phyloP scores from a whole-genome alignment of 2,113 vertebrate genomes.

The Scartelaos histophorus region DNA sequence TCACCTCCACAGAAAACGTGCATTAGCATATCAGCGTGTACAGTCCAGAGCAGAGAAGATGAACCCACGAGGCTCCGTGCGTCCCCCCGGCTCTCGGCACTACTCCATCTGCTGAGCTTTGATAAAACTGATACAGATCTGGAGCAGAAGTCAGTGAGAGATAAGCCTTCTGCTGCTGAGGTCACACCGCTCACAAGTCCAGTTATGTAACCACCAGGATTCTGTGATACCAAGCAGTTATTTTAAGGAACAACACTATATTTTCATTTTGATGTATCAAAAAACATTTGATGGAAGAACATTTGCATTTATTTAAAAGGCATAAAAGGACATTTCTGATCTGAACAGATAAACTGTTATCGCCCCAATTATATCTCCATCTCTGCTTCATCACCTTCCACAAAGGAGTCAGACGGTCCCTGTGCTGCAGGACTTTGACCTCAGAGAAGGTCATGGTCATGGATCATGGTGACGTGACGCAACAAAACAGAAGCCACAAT shows the following conservation, averaged over 20 bases:
- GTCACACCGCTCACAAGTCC: background rate
- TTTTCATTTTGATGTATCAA: background rate
- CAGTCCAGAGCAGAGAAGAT: background rate
- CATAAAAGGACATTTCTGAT: background rate
- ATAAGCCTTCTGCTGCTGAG: background rate
- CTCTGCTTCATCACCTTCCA: too few relatives aligned
- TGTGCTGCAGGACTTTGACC: too few relatives aligned
- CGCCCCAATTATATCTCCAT: too few relatives aligned
- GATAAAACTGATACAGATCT: background rate
- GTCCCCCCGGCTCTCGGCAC: background rate
- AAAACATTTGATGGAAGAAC: background rate
- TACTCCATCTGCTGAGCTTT: background rate
- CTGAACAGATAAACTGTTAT: too few relatives aligned
- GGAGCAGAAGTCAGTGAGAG: background rate
- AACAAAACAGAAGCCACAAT: too few relatives aligned
- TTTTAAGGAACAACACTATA: background rate
- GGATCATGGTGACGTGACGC: too few relatives aligned
- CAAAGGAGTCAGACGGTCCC: too few relatives aligned
- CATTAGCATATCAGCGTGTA: background rate
- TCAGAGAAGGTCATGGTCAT: too few relatives aligned
- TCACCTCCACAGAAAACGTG: background rate
- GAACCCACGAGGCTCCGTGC: background rate
- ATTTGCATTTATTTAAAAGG: background rate
- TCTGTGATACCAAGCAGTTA: background rate
- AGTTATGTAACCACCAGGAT: background rate